Evolutionary conservation across 2,888 invertebrate species (phyloP).

Genomic region (Lordiphosa andalusiaca): DNA sequence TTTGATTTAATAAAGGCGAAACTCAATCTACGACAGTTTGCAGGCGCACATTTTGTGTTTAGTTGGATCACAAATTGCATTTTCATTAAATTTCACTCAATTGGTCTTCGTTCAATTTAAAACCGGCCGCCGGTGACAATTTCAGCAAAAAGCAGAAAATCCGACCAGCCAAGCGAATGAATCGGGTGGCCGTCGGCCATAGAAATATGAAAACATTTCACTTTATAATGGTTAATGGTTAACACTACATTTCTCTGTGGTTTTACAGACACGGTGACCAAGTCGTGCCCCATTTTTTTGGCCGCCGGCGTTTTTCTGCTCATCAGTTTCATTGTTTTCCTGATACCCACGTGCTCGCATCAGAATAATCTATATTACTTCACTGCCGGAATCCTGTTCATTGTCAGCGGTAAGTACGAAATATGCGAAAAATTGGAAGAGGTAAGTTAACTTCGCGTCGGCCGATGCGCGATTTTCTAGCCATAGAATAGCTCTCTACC

Average conservation of each 20-base stretch:
- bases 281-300: conserved; percentile 90
- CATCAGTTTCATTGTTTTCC: conserved; percentile 89
- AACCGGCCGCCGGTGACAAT: conserved; percentile 37
- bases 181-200: neutral
- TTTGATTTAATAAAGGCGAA: conserved; percentile 3
- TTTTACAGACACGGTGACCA: conserved; percentile 90
- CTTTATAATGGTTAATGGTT: neutral
- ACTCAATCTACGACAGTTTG: conserved; percentile 1
- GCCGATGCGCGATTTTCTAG: too few species aligned
- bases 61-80: too few species aligned
- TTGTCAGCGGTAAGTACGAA: conserved; percentile 88
- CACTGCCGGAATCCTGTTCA: conserved; percentile 91
- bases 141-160: conserved; percentile 12
- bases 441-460: too few species aligned
- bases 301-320: conserved; percentile 88
- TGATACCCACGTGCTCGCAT: conserved; percentile 87
- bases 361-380: conserved; percentile 90
- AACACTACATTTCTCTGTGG: neutral
- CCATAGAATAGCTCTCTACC: too few species aligned
- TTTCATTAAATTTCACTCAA: neutral
- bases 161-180: neutral
- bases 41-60: too few species aligned
- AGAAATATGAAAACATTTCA: too few species aligned
- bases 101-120: conserved; percentile 22
- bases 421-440: too few species aligned